These are phyloP conservation scores for Hyposoter dolosus DNA, from an alignment of 2,888 invertebrate species.

Conservation along the genomic window DNA sequence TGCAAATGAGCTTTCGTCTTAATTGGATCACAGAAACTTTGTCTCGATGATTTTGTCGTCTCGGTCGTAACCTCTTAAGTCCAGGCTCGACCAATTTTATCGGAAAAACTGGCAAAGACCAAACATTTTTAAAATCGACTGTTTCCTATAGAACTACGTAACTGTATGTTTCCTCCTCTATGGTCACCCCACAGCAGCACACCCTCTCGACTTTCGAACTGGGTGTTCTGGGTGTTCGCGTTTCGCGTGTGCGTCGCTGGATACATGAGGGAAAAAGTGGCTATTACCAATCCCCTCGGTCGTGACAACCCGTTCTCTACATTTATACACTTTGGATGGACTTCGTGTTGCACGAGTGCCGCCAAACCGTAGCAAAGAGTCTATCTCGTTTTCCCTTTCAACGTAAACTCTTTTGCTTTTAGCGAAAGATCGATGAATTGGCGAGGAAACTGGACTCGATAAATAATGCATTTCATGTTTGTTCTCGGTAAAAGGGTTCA, in stretches of 20 bases:
- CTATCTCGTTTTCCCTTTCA: constrained; percentile 61
- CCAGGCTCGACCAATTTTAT: constrained; percentile 8
- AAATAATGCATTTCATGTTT: constrained; percentile 83
- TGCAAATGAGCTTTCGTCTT: not conserved
- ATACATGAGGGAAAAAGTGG: constrained; percentile 63
- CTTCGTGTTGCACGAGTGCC: constrained; percentile 75
- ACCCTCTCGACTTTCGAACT: constrained; percentile 55
- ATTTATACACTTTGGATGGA: constrained; percentile 11
- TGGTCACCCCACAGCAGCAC: constrained; percentile 9
- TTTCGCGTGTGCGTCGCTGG: constrained; percentile 57
- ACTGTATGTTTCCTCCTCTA: constrained; percentile 1
- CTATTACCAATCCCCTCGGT: constrained; percentile 54
- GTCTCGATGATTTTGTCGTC: constrained; percentile 7
- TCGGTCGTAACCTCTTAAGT: not conserved
- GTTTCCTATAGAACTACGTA: not conserved
- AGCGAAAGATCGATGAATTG: constrained; percentile 80
- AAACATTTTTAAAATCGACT: constrained; percentile 18
- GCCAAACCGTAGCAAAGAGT: constrained; percentile 70
- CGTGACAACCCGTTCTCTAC: constrained; percentile 34
- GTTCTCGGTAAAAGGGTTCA: constrained; percentile 81
- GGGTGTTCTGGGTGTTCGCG: constrained; percentile 31
- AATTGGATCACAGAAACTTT: constrained; percentile 6
- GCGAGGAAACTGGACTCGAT: constrained; percentile 77
- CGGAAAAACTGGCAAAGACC: constrained; percentile 17
- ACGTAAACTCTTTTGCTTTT: constrained; percentile 81